Percentiles rank a stretch among this genome's conserved stretches.
Evolutionary conservation across 2,797 vertebrate species (phyloP).

Genomic region (Toxotes lorentzi): DNA sequence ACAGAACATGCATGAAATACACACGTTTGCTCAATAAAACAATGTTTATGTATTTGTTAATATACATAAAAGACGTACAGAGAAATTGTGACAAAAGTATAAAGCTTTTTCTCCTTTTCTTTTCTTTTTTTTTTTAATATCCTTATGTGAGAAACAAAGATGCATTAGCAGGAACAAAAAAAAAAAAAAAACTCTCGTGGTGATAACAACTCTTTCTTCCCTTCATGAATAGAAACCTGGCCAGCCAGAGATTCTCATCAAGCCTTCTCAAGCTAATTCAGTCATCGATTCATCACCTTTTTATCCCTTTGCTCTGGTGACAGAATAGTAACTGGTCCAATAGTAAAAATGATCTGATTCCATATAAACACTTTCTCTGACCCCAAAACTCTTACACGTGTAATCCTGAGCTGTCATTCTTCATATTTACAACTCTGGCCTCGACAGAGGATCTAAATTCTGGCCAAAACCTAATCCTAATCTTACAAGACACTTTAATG

Average conservation of each 20-base stretch:
- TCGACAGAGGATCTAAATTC: constrained; percentile 28
- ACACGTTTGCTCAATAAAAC: constrained; percentile 67
- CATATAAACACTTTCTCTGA: constrained; percentile 39
- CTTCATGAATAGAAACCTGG: constrained; percentile 78
- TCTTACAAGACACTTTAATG: constrained; percentile 17
- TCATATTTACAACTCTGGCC: constrained; percentile 55
- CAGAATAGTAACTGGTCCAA: constrained; percentile 30
- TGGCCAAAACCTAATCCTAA: constrained; percentile 18
- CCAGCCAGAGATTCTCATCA: constrained; percentile 83
- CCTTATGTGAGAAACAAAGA: constrained; percentile 60
- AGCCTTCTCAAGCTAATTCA: constrained; percentile 51
- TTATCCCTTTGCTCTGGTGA: constrained; percentile 49
- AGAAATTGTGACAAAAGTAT: constrained; percentile 66
- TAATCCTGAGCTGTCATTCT: constrained; percentile 52
- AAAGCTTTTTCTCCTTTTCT: constrained; percentile 72
- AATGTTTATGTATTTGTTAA: constrained; percentile 82
- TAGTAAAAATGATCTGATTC: constrained; percentile 25
- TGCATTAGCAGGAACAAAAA: constrained; percentile 34
- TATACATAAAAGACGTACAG: constrained; percentile 71
- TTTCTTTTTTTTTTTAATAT: constrained; percentile 77
- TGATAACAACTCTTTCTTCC: constrained; percentile 57
- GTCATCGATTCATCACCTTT: constrained; percentile 46
- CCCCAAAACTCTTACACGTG: constrained; percentile 29
- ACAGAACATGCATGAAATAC: constrained; percentile 17
- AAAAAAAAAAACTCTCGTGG: constrained; percentile 33